Percentiles rank a stretch among this genome's conserved stretches.
Conservation (phyloP, 1,140 invertebrate species). For the Drosophila biarmipes region DNA sequence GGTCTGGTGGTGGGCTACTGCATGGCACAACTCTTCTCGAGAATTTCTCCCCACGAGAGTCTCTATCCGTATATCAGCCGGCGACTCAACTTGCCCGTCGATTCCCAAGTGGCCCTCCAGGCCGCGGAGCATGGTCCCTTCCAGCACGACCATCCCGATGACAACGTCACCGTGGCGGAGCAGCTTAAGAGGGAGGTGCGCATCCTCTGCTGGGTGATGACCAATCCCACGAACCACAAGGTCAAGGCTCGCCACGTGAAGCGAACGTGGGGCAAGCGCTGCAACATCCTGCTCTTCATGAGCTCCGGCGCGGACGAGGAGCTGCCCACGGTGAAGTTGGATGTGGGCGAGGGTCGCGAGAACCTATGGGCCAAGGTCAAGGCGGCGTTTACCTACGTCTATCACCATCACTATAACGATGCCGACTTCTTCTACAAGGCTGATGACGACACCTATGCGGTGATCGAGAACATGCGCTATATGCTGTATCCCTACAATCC, state of each 20-base stretch:
- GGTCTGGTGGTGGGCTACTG: constrained; percentile 48
- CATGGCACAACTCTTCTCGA: constrained; percentile 24
- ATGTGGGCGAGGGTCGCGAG: constrained; percentile 93
- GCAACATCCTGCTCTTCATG: constrained; percentile 95
- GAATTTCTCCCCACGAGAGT: constrained; percentile 7
- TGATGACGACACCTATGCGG: constrained; percentile 97
- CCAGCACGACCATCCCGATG: constrained; percentile 35
- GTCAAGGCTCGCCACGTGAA: constrained; percentile 86
- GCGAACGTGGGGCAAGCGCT: constrained; percentile 97
- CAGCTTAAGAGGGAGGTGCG: constrained; percentile 48
- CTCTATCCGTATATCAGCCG: constrained; percentile 33
- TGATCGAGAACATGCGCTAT: constrained; percentile 95
- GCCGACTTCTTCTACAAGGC: constrained; percentile 97
- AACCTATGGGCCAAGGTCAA: constrained; percentile 97
- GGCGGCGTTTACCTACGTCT: constrained; percentile 94
- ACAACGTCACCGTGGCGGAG: constrained; percentile 46
- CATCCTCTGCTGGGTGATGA: constrained; percentile 53
- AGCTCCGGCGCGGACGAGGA: constrained; percentile 89
- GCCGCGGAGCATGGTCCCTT: constrained; percentile 8
- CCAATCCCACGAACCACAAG: constrained; percentile 50
- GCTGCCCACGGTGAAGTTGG: constrained; percentile 88
- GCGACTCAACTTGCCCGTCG: background rate
- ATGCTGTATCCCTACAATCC: constrained; percentile 91
- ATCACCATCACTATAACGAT: constrained; percentile 91
- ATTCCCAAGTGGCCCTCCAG: background rate